These are phyloP conservation scores for Rutilus rutilus DNA, from an alignment of 2,113 vertebrate genomes.

Conservation along the genomic window DNA sequence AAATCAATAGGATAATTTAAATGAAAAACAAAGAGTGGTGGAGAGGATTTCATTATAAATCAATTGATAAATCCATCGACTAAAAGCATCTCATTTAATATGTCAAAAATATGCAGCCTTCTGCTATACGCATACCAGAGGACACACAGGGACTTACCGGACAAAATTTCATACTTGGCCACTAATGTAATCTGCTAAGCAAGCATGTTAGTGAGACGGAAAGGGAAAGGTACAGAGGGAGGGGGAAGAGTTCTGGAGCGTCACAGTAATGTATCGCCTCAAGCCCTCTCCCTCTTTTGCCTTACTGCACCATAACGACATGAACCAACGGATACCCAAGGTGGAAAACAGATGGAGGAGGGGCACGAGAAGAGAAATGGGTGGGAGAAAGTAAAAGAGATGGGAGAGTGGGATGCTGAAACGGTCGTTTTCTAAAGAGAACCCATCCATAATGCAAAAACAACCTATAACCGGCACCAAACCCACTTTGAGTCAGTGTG, in stretches of 20 bases:
- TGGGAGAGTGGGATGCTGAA: conserved; percentile 37
- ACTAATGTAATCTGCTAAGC: conserved; percentile 59
- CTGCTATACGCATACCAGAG: neutral
- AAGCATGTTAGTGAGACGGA: conserved; percentile 43
- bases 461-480: conserved; percentile 21
- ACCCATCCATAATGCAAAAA: conserved; percentile 45
- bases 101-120: conserved; percentile 25
- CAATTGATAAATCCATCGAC: conserved; percentile 59
- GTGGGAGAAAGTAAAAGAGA: conserved; percentile 49
- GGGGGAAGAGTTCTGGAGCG: conserved; percentile 34
- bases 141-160: neutral
- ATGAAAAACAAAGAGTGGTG: conserved; percentile 64
- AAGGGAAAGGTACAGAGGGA: conserved; percentile 21
- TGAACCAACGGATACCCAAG: conserved; percentile 61
- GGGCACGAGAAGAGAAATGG: conserved; percentile 52
- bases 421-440: neutral
- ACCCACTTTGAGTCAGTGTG: neutral
- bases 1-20: conserved; percentile 59
- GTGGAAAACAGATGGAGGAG: conserved; percentile 60
- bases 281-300: conserved; percentile 50
- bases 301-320: conserved; percentile 65
- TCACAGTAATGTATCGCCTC: conserved; percentile 61
- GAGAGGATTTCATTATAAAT: conserved; percentile 67
- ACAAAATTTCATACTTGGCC: conserved; percentile 28
- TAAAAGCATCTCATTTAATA: conserved; percentile 47